Evolutionary conservation across 2,888 invertebrate genomes (phyloP).

Genomic region (Scrobipalpa costella): DNA sequence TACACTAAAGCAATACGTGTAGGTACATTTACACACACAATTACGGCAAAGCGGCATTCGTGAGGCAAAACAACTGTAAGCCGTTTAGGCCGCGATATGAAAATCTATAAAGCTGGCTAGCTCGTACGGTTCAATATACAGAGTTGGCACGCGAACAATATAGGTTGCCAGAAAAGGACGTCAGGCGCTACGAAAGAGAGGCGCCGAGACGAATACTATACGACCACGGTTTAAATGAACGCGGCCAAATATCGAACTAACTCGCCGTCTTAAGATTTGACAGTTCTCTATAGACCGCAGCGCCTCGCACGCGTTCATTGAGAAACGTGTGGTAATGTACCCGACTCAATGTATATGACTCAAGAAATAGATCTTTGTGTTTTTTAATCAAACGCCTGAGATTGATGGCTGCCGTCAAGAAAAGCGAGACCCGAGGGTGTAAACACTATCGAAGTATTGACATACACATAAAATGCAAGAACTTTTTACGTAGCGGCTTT

Average conservation of each 20-base stretch:
- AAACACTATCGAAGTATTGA: background rate
- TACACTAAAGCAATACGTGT: no score
- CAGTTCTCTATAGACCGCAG: no score
- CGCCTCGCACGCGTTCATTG: no score
- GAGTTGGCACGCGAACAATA: constrained; percentile 71
- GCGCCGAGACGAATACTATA: constrained; percentile 57
- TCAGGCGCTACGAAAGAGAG: constrained; percentile 59
- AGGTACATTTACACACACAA: no score
- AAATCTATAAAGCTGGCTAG: constrained; percentile 63
- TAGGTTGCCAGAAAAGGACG: constrained; percentile 71
- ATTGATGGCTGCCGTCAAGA: constrained; percentile 33
- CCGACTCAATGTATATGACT: constrained; percentile 55
- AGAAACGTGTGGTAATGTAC: no score
- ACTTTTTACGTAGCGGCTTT: background rate
- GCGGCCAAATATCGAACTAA: no score
- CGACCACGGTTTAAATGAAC: no score
- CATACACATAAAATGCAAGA: background rate
- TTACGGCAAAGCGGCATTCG: no score
- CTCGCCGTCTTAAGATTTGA: no score
- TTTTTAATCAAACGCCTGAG: constrained; percentile 59
- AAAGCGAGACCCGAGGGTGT: constrained; percentile 2
- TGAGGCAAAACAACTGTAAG: no score
- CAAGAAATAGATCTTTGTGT: constrained; percentile 55
- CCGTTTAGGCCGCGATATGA: constrained; percentile 36
- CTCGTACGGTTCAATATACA: constrained; percentile 65